Evolutionary conservation across 1,140 invertebrate species (phyloP).

Genomic region (Bombus picipes): DNA sequence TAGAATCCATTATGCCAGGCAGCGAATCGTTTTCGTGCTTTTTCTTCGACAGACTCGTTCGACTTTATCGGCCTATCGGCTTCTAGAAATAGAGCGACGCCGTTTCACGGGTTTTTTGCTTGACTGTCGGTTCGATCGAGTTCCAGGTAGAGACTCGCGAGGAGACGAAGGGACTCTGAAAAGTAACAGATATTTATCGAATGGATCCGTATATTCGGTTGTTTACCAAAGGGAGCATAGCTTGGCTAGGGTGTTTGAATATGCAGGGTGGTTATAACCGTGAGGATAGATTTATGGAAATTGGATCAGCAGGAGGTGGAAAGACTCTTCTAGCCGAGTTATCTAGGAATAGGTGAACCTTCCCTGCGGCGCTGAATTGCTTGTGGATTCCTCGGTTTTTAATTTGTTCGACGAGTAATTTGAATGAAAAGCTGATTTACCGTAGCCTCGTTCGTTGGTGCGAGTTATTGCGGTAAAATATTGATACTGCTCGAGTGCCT

Average conservation of each 20-base stretch:
- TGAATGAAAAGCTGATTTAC: background rate
- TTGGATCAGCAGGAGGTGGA: conserved; percentile 27
- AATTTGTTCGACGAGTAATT: background rate
- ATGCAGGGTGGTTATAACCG: background rate
- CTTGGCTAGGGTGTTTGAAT: background rate
- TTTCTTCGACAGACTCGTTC: conserved; percentile 43
- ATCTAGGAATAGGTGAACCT: conserved; percentile 13
- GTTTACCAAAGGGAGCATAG: background rate
- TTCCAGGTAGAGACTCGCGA: background rate
- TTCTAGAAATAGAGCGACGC: conserved; percentile 40
- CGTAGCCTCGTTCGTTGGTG: background rate
- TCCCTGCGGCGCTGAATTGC: background rate
- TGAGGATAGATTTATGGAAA: conserved; percentile 42
- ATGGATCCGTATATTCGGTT: conserved; percentile 2
- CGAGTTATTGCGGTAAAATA: background rate
- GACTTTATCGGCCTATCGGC: conserved; percentile 42
- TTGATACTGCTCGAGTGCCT: background rate
- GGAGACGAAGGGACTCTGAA: background rate
- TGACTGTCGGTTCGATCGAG: background rate
- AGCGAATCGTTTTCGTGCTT: conserved; percentile 41
- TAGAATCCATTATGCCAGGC: conserved; percentile 48
- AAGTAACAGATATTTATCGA: conserved; percentile 12
- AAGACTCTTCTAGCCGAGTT: background rate
- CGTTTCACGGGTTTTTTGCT: conserved; percentile 11
- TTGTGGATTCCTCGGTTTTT: background rate